Evolutionary conservation across 2,797 vertebrate genomes (phyloP).

Genomic region (Thalassophryne amazonica): DNA sequence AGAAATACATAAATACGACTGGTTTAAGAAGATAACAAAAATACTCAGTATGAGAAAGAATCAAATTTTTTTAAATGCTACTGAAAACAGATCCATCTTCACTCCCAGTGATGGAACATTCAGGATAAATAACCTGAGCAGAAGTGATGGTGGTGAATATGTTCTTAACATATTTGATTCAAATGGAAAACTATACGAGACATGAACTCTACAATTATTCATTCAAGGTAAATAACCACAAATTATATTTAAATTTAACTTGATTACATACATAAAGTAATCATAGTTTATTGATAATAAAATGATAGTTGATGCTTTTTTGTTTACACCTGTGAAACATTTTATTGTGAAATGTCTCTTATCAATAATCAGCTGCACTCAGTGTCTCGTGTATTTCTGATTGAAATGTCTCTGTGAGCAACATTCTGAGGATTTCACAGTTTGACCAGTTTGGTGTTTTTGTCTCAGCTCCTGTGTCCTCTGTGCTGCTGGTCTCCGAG

Average conservation of each 20-base stretch:
- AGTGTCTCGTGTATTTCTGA: neutral
- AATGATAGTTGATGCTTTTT: too few species aligned
- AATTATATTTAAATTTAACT: too few species aligned
- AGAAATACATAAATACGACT: rapidly evolving
- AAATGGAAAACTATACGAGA: rapidly evolving
- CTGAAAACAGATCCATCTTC: constrained; percentile 1
- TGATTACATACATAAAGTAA: too few species aligned
- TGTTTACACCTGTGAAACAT: too few species aligned
- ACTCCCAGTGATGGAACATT: constrained; percentile 20
- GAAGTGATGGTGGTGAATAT: constrained; percentile 24
- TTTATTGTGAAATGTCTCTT: neutral
- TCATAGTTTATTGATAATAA: too few species aligned
- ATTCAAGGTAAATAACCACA: constrained; percentile 59
- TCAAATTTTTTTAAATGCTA: rapidly evolving
- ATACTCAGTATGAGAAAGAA: rapidly evolving
- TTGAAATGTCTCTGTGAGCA: neutral
- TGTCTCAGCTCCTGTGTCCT: constrained; percentile 53
- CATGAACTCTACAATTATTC: neutral
- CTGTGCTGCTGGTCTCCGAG: constrained; percentile 14
- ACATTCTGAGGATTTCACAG: neutral
- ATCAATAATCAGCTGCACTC: neutral
- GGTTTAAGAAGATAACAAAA: rapidly evolving
- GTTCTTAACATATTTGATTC: rapidly evolving
- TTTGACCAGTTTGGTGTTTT: neutral
- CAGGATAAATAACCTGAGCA: constrained; percentile 21